Conservation (phyloP, 2,888 invertebrate species). For the Spisula subtruncata region DNA sequence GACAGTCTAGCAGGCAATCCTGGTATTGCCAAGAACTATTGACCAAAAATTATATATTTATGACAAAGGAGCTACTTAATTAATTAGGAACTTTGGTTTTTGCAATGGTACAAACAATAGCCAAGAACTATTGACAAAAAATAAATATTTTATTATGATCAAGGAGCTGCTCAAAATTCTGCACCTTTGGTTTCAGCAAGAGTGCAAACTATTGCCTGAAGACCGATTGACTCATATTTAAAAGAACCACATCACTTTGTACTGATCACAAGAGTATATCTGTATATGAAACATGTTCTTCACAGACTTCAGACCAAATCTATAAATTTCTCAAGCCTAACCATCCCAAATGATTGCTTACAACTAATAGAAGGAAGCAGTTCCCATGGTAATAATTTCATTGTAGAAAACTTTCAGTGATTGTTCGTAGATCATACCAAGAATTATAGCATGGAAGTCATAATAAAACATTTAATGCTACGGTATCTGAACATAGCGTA, state of each 20-base stretch:
- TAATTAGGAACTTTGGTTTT: too few relatives aligned
- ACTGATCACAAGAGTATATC: neutral
- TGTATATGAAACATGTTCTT: neutral
- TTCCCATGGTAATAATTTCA: neutral
- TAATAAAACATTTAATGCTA: neutral
- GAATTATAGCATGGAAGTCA: neutral
- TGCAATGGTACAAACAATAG: too few relatives aligned
- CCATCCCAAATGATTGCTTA: neutral
- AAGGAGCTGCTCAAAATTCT: too few relatives aligned
- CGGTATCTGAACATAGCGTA: neutral
- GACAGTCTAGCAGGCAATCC: too few relatives aligned
- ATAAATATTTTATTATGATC: too few relatives aligned
- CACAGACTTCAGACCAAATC: neutral
- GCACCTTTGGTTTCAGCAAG: neutral
- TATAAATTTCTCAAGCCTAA: slow-evolving; percentile 10
- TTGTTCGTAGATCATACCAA: neutral
- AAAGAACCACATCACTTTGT: neutral
- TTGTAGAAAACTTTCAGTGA: slow-evolving; percentile 1
- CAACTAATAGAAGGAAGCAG: neutral
- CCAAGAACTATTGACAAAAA: too few relatives aligned
- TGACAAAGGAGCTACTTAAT: too few relatives aligned
- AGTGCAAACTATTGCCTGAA: neutral
- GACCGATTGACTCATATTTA: neutral
- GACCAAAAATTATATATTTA: too few relatives aligned
- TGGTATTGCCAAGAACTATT: too few relatives aligned